Conservation (phyloP, 2,113 vertebrate species). For the Nothoprocta pentlandii region DNA sequence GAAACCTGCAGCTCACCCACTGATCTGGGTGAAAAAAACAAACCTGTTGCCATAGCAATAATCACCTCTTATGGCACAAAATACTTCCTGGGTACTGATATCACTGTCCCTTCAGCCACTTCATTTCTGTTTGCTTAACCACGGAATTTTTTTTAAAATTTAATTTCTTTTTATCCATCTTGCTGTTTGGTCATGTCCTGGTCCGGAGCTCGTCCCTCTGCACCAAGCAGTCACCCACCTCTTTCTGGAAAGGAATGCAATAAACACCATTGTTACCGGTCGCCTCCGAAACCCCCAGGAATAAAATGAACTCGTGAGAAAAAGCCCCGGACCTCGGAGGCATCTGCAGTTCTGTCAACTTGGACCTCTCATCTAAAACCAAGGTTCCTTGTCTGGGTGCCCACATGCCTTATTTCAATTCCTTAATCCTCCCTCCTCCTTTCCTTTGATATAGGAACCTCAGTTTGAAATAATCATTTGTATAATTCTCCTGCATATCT, state of each 20-base stretch:
- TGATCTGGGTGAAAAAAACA: not conserved
- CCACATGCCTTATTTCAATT: not conserved
- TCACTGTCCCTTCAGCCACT: not conserved
- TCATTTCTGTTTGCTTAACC: not conserved
- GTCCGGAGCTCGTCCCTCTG: rapidly evolving
- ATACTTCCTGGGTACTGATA: not conserved
- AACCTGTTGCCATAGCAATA: slow-evolving; percentile 37
- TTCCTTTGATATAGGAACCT: not conserved
- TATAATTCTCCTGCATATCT: not conserved
- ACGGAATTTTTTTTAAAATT: not conserved
- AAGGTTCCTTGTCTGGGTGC: not conserved
- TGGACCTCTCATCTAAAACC: not conserved
- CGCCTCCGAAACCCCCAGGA: not conserved
- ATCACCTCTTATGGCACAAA: not conserved
- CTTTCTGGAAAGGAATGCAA: rapidly evolving
- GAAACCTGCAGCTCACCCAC: slow-evolving; percentile 12
- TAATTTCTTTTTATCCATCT: not conserved
- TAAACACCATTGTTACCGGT: not conserved
- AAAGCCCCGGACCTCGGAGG: not conserved
- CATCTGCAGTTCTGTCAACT: not conserved
- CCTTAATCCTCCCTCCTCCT: not conserved
- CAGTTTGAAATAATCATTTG: not conserved
- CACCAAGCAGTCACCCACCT: not conserved
- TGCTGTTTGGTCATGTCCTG: rapidly evolving
- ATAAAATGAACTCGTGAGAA: not conserved